Base-by-base conservation (phyloP, 2,113 vertebrate genomes). In the Acanthochromis polyacanthus region DNA sequence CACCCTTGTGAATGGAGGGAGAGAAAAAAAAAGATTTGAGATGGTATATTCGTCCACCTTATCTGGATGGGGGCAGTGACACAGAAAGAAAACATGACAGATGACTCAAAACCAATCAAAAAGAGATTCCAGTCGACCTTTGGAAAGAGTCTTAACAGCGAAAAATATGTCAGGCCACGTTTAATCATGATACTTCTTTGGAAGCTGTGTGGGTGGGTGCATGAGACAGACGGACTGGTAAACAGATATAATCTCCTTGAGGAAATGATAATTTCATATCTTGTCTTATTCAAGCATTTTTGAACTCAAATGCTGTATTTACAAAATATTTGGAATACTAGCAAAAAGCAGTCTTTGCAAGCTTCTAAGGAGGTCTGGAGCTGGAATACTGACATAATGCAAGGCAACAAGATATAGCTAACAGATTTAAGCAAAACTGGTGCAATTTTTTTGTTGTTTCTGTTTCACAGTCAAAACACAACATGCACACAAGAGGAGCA, bases 41-140 rank as follows among this genome's bases (percentile, higher is more conserved):
- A 75, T 76, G 32, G 64, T 65, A 23, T 25, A 81, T 76, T 81
- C 71, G 58, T 30, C 2, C 32, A 28, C 56, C 16, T 20, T 71
- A 28, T 84, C 75, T 75, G 63, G 72, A 38, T 59, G 20, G 38
- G 20, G 45, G 64, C 55, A 82, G 7, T 85, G 67, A 84, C 1
- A 6, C 56, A 80, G 61, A 64, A 14, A 73, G 55, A 51, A 43
- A 10, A 40, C 55, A 57, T 70, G 60, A 30, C 67, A 64, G 48
- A 32, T 74, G 10, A 65, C 43, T 62, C 57, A 70, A 50, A 77
- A 87, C 71, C 52, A 75, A 82, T 85, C 71, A 72, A 74, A 77
- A 57, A 55, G 68, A 78, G 73, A 84, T 87, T 83, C 14, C 36
- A 77, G 76, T 81, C 57, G 38, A 84, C 46, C 38, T 63, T 79